A percentile compares a stretch with the other conserved stretches of the same genome.
Conservation (phyloP, 1,140 invertebrate genomes). For the Bombus cullumanus region DNA sequence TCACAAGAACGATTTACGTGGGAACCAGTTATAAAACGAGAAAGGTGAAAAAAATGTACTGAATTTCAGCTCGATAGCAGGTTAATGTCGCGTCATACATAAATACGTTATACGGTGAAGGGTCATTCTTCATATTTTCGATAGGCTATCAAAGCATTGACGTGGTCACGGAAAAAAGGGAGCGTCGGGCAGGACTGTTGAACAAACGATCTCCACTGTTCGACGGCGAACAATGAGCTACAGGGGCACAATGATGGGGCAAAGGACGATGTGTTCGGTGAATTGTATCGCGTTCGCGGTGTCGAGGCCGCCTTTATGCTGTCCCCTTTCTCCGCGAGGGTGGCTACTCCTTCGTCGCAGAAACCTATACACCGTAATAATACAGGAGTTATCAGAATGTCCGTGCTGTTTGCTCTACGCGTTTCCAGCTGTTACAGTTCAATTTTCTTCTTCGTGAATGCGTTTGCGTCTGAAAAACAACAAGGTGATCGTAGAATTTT, state of each 20-base stretch:
- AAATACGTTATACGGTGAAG: conserved; percentile 28
- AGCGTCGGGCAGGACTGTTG: conserved; percentile 30
- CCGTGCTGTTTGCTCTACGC: conserved; percentile 37
- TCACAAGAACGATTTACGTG: too few species aligned
- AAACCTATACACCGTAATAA: conserved; percentile 41
- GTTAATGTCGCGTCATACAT: conserved; percentile 14
- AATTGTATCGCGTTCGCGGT: conserved; percentile 56
- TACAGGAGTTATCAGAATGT: conserved; percentile 52
- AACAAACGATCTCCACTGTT: conserved; percentile 46
- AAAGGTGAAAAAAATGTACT: background rate
- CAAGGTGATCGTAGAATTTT: background rate
- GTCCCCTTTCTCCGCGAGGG: background rate
- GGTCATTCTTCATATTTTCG: conserved; percentile 46
- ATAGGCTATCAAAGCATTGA: conserved; percentile 31
- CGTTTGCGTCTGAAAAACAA: too few species aligned
- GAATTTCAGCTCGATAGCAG: background rate
- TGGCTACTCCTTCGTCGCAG: conserved; percentile 17
- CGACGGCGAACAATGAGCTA: conserved; percentile 39
- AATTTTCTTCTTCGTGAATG: background rate
- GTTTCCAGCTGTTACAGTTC: conserved; percentile 18
- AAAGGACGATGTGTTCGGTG: conserved; percentile 35
- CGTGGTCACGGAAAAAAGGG: background rate
- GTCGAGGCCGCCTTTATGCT: conserved; percentile 41
- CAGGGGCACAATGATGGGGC: conserved; percentile 42
- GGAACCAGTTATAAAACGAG: too few species aligned